Evolutionary conservation across 1,140 invertebrate species (phyloP), one percentile per base, ranked within the genome.

Genomic region (Anadara kagoshimensis): DNA sequence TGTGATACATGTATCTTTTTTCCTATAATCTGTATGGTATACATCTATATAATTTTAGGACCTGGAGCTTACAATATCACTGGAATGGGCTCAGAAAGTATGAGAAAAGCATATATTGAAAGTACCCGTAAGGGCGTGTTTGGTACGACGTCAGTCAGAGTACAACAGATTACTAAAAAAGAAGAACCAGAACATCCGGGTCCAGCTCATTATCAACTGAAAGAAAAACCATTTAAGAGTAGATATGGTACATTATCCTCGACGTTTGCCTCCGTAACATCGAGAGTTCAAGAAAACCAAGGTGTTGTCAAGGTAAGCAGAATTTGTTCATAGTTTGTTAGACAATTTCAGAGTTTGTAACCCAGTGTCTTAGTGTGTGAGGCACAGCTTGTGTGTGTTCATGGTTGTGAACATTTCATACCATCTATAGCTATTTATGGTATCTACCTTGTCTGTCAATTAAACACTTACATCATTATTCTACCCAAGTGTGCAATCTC

Each of bases 51-150:
- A 8, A 11, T 72, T 75, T 44, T 72, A 86, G 88, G 89, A 69
- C 89, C 89, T 18, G 88, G 86, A 16, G 73, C 85, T 5, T 90
- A 90, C 70, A 88, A 86, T 76, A 79, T 86, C n/a, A 69, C 78
- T 57, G 88, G 89, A 26, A 80, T 90, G 79, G 87, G 86, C 3
- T 80, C 86, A 51, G 88, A 90, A 24, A 87, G 84, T 69, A 85
- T 89, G 82, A 67, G 84, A 29, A 88, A 85, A 71, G 88, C 87
- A 0, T 88, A 88, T 22, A 75, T 87, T 26, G 86, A 87, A 72
- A 84, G 84, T 51, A 86, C 85, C 29, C 58, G 83, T 11, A 79
- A 83, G 51, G 86, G 86, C 4, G 84, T 87, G 57, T 89, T 89
- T 78, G 86, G 86, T 20, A 85, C 82, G 5, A 83, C 83, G 1